Percentiles rank a stretch among this genome's conserved stretches.
Conservation (phyloP, 1,140 invertebrate species). For the Pseudoatta argentina region DNA sequence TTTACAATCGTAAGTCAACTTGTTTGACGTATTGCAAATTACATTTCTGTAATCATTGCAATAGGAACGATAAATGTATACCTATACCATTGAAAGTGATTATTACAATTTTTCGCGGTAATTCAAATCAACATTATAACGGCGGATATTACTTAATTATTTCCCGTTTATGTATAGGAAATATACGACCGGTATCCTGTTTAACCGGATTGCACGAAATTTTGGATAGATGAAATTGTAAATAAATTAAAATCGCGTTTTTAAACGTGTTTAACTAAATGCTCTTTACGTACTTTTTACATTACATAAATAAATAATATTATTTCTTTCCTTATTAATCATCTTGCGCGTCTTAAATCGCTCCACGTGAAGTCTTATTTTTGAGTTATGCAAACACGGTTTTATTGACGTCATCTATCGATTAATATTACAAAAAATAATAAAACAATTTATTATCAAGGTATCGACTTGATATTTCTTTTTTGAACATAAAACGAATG, state of each 20-base stretch:
- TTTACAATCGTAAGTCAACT: neutral
- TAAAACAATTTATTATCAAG: constrained; percentile 7
- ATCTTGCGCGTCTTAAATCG: constrained; percentile 29
- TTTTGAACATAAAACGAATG: neutral
- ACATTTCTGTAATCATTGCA: constrained; percentile 24
- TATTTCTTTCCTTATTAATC: neutral
- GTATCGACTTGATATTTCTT: neutral
- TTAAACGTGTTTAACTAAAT: constrained; percentile 41
- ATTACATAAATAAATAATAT: constrained; percentile 76
- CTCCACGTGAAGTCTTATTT: constrained; percentile 4
- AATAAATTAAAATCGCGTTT: constrained; percentile 69
- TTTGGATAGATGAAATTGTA: constrained; percentile 26
- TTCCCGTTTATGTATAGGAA: constrained; percentile 55
- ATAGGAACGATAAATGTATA: constrained; percentile 41
- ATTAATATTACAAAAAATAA: constrained; percentile 10
- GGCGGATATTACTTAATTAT: constrained; percentile 23
- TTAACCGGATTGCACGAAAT: constrained; percentile 61
- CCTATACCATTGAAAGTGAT: constrained; percentile 10
- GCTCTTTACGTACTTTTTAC: constrained; percentile 69
- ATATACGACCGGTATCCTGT: constrained; percentile 13
- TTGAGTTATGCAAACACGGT: neutral
- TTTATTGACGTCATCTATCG: neutral
- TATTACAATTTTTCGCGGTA: constrained; percentile 27
- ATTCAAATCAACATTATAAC: constrained; percentile 23
- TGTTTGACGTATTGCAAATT: constrained; percentile 15